Evolutionary conservation across 2,797 vertebrate species (phyloP).

Genomic region (Chaetodon trifasciatus): DNA sequence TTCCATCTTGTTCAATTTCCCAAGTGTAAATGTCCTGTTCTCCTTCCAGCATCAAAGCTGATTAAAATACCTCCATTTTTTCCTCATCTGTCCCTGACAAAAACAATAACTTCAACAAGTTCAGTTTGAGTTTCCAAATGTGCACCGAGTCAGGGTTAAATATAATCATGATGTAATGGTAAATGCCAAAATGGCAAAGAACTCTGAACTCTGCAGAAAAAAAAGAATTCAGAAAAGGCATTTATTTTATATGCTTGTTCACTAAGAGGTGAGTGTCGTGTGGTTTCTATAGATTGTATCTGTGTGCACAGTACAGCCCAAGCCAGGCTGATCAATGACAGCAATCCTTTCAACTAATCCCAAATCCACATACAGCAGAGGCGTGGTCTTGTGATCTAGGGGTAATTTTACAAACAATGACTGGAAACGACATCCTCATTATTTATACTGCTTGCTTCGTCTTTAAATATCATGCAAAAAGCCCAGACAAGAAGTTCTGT

Average conservation of each 20-base stretch:
- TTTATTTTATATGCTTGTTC: not conserved
- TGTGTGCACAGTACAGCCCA: slow-evolving; percentile 10
- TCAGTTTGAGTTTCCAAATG: slow-evolving; percentile 32
- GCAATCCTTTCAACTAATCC: slow-evolving; percentile 35
- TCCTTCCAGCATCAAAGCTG: slow-evolving; percentile 56
- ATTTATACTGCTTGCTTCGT: slow-evolving; percentile 42
- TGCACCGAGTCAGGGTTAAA: not conserved
- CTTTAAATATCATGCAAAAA: slow-evolving; percentile 42
- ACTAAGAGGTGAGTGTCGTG: slow-evolving; percentile 1
- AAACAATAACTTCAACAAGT: slow-evolving; percentile 18
- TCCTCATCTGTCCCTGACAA: slow-evolving; percentile 29
- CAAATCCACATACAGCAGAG: slow-evolving; percentile 45
- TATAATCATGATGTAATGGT: not conserved
- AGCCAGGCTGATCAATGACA: slow-evolving; percentile 29
- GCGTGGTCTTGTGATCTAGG: slow-evolving; percentile 28
- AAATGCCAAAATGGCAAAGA: slow-evolving; percentile 3
- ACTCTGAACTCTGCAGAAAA: not conserved
- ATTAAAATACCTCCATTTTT: slow-evolving; percentile 58
- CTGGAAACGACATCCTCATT: slow-evolving; percentile 51
- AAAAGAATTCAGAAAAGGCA: not conserved
- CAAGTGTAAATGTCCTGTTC: slow-evolving; percentile 47
- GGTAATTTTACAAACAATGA: slow-evolving; percentile 33
- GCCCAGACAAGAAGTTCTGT: slow-evolving; percentile 51
- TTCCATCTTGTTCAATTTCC: slow-evolving; percentile 47
- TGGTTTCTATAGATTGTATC: slow-evolving; percentile 24